Conservation (phyloP, 2,888 invertebrate genomes). For the Athalia rosae region DNA sequence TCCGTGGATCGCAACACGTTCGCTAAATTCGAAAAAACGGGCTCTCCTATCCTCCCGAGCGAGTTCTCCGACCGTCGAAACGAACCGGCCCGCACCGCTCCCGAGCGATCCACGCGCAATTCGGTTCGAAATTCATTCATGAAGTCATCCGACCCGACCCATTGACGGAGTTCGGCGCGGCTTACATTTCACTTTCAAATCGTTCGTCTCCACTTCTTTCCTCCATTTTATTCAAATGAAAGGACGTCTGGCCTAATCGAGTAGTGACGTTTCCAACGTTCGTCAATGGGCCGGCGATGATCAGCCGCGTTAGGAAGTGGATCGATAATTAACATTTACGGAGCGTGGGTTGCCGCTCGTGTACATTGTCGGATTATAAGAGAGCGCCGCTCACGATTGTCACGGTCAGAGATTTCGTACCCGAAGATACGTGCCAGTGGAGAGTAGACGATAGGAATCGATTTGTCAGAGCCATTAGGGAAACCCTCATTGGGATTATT, state of each 20-base stretch:
- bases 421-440: too few species aligned
- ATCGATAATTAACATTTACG: constrained; percentile 34
- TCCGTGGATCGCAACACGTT: neutral
- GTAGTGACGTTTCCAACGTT: neutral
- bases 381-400: neutral
- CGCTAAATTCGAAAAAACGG: too few species aligned
- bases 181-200: constrained; percentile 13
- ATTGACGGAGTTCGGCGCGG: neutral
- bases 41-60: too few species aligned
- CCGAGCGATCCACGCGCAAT: neutral
- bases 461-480: constrained; percentile 52
- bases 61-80: neutral
- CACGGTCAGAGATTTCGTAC: too few species aligned
- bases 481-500: constrained; percentile 28
- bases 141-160: neutral
- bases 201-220: neutral
- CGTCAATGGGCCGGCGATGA: constrained; percentile 7
- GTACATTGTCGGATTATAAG: neutral
- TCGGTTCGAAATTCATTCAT: constrained; percentile 23
- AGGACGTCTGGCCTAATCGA: neutral
- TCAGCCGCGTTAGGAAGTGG: neutral
- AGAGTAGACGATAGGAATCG: constrained; percentile 45
- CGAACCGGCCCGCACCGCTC: neutral
- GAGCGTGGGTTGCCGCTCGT: neutral
- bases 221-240: constrained; percentile 12